Evolutionary conservation across 2,113 vertebrate species (phyloP), one percentile per base, ranked within the genome.

Genomic region (Hystrix cristata): DNA sequence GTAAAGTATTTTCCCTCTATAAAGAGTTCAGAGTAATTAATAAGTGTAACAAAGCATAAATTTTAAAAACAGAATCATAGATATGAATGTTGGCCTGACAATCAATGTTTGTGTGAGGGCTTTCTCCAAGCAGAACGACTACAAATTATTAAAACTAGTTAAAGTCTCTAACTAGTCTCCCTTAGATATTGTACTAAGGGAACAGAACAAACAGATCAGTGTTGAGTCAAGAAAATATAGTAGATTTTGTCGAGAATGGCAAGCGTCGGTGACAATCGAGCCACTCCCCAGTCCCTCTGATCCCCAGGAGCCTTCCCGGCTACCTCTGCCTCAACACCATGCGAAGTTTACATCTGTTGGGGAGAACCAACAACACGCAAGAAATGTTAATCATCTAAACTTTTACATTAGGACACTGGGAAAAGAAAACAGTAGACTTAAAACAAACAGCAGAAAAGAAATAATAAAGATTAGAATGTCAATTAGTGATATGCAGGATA

Each of bases 21-120:
- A 64, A 96, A 91, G 89, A 74, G 38, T 57, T 87, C 51, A 83
- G n/a, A 48, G 59, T 55, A 90, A 90, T 60, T 90, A 97, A 95
- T 87, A 95, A 92, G 80, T 64, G 57, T 67, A 76, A 81, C 27
- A 79, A 94, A 74, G 27, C 27, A 79, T 82, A 60, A 71, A 89
- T 92, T 69, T 57, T 14, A 23, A 57, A 31, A 23, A 1, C 38
- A 31, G 48, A 69, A 46, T 3, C 48, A 55, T 19, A 82, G 27
- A 7, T 55, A 46, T 1, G 15, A 72, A 38, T 69, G 6, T n/a
- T 74, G 43, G 12, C 3, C 5, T 51, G 18, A 78, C 12, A 57
- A 51, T 10, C 6, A 59, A 31, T 21, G 59, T 14, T 86, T 10
- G 0, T 11, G 0, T 67, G 31, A 90, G 34, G 9, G 27, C 2